phyloP scores from a whole-genome alignment of 2,888 invertebrate genomes.

The Sinohyriopsis cumingii region DNA sequence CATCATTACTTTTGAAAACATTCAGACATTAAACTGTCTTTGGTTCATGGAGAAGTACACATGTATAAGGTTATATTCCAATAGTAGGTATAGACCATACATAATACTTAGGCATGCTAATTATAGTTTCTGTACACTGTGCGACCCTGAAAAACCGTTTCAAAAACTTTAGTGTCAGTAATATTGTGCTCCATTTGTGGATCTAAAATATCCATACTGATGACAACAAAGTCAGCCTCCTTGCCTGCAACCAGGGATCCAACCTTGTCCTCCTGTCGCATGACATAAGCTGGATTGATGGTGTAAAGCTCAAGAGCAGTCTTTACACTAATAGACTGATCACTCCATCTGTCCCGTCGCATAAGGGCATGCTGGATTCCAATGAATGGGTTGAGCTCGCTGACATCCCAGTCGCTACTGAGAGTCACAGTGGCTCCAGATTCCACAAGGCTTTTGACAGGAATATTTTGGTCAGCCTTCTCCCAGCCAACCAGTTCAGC shows the following conservation, averaged over 20 bases:
- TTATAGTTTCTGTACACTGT: constrained; percentile 2
- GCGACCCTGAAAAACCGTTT: constrained; percentile 15
- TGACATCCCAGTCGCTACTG: constrained; percentile 39
- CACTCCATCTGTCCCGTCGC: not conserved
- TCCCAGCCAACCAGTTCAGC: constrained; percentile 15
- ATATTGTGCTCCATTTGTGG: not conserved
- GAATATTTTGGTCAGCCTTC: constrained; percentile 13
- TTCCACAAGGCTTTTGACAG: constrained; percentile 18
- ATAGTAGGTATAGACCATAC: no score
- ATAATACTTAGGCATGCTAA: no score
- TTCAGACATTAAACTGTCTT: no score
- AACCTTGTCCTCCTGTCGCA: constrained; percentile 18
- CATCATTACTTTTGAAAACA: no score
- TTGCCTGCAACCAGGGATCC: constrained; percentile 13
- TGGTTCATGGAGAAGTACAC: no score
- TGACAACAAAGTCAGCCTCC: constrained; percentile 19
- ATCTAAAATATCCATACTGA: constrained; percentile 11
- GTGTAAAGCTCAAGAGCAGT: constrained; percentile 25
- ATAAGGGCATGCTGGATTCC: constrained; percentile 14
- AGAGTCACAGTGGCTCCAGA: constrained; percentile 19
- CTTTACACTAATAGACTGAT: constrained; percentile 12
- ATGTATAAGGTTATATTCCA: no score
- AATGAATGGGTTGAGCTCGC: constrained; percentile 25
- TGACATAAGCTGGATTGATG: constrained; percentile 16
- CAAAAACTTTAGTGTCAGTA: constrained; percentile 2